These are phyloP conservation scores for Dasysyrphus albostriatus DNA, from an alignment of 2,888 invertebrate genomes.

Conservation along the genomic window DNA sequence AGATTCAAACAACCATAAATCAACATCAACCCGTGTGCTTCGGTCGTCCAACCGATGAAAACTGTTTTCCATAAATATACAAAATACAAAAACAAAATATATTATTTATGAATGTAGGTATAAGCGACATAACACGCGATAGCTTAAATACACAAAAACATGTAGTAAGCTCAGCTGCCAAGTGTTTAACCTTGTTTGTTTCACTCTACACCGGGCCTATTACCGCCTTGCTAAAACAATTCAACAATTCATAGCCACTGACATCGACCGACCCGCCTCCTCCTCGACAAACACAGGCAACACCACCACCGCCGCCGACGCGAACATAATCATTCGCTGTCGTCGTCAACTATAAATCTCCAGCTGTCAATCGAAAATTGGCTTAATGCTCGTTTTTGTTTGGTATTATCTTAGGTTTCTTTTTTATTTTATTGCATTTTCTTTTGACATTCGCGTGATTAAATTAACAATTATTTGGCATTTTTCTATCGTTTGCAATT, in stretches of 20 bases:
- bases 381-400: slow-evolving; percentile 16
- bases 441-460: slow-evolving; percentile 56
- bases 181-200: slow-evolving; percentile 55
- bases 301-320: not conserved
- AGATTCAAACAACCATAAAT: slow-evolving; percentile 38
- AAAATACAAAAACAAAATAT: not conserved
- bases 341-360: slow-evolving; percentile 54
- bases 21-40: slow-evolving; percentile 7
- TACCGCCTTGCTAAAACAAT: slow-evolving; percentile 5
- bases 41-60: not conserved
- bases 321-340: slow-evolving; percentile 21
- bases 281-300: not conserved
- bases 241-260: not conserved
- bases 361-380: slow-evolving; percentile 58
- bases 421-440: slow-evolving; percentile 1
- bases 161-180: slow-evolving; percentile 51
- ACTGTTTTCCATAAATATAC: slow-evolving; percentile 21
- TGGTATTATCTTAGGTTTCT: not conserved
- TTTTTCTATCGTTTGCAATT: slow-evolving; percentile 12
- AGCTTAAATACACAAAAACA: slow-evolving; percentile 23
- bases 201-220: slow-evolving; percentile 4
- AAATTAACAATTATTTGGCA: slow-evolving; percentile 61
- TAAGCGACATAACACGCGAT: slow-evolving; percentile 47
- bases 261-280: not conserved
- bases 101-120: not conserved